Evolutionary conservation across 2,888 invertebrate genomes (phyloP).

Genomic region (Hemithea aestivaria): DNA sequence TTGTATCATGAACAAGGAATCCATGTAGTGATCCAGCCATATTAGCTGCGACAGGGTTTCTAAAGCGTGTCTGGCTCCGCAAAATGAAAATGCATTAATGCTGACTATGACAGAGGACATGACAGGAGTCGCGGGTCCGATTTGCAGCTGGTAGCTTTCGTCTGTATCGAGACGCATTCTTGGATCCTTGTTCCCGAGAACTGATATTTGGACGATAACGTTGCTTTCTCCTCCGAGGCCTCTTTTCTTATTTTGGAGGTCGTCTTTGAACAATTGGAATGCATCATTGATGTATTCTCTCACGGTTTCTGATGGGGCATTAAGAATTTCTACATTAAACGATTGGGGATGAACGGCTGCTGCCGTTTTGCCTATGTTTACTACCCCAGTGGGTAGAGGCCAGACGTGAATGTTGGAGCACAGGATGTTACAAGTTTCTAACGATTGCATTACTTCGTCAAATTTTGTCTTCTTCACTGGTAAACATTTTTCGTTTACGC

Average conservation of each 20-base stretch:
- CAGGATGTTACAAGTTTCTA: slow-evolving; percentile 85
- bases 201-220: slow-evolving; percentile 62
- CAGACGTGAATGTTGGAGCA: slow-evolving; percentile 87
- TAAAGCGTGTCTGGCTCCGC: slow-evolving; percentile 86
- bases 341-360: slow-evolving; percentile 78
- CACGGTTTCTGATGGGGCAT: slow-evolving; percentile 48
- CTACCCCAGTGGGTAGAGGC: slow-evolving; percentile 88
- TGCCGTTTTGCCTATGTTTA: slow-evolving; percentile 82
- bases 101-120: no score
- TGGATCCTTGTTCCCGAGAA: slow-evolving; percentile 68
- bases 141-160: slow-evolving; percentile 84
- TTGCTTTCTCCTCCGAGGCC: slow-evolving; percentile 59
- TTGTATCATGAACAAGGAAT: slow-evolving; percentile 80
- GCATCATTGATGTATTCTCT: slow-evolving; percentile 59
- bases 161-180: slow-evolving; percentile 82
- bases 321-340: slow-evolving; percentile 61
- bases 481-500: slow-evolving; percentile 83
- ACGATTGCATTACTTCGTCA: slow-evolving; percentile 66
- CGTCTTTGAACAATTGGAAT: slow-evolving; percentile 66
- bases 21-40: slow-evolving; percentile 83
- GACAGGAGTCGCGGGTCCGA: slow-evolving; percentile 69
- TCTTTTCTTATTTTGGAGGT: slow-evolving; percentile 61
- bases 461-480: slow-evolving; percentile 55
- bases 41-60: slow-evolving; percentile 88
- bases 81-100: slow-evolving; percentile 84